Conservation (phyloP, 2,888 invertebrate species). For the Acanthosepion pharaonis region DNA sequence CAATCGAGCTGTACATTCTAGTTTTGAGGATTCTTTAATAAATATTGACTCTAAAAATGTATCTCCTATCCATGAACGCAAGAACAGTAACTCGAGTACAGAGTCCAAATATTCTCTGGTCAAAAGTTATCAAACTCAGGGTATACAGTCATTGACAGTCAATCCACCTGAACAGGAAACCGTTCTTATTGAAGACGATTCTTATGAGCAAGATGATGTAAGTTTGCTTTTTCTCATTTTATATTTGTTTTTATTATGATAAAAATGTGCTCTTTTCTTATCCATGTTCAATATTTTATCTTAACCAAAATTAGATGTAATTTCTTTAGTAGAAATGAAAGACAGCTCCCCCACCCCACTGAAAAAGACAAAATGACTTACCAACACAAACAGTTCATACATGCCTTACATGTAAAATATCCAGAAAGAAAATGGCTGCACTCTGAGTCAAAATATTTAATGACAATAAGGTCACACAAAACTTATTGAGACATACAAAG, state of each 20-base stretch:
- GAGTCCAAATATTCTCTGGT: constrained; percentile 34
- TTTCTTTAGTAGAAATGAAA: no score
- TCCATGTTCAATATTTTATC: background rate
- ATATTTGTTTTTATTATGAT: background rate
- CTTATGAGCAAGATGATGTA: constrained; percentile 54
- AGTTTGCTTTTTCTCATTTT: background rate
- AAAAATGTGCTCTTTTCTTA: background rate
- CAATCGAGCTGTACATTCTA: constrained; percentile 81
- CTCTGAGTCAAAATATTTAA: no score
- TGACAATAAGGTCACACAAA: no score
- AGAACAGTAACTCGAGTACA: constrained; percentile 25
- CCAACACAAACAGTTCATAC: no score
- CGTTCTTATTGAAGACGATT: constrained; percentile 78
- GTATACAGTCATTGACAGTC: constrained; percentile 55
- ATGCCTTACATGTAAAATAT: no score
- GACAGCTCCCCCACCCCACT: no score
- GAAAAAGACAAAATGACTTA: no score
- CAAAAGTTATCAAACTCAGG: background rate
- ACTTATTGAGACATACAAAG: no score
- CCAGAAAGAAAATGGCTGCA: no score
- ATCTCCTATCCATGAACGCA: background rate
- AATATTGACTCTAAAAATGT: background rate
- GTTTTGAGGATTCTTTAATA: constrained; percentile 58
- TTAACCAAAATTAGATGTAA: background rate
- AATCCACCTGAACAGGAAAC: constrained; percentile 64